Evolutionary conservation across 2,113 vertebrate genomes (phyloP), one percentile per base, ranked within the genome.

Genomic region (Tragulus kanchil): DNA sequence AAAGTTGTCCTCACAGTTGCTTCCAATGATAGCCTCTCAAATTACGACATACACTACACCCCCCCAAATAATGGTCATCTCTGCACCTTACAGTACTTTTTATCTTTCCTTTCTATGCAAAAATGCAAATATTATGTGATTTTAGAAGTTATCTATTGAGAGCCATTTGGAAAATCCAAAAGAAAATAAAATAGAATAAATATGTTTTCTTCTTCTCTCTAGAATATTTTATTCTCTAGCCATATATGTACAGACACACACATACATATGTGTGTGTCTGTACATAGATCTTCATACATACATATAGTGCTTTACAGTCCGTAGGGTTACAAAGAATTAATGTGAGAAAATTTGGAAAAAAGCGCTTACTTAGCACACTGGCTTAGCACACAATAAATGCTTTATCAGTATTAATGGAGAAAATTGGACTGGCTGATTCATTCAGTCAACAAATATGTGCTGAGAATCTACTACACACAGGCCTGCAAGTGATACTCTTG

Each of bases 101-200:
- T 25, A 36, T 10, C 90, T 96, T 3, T 36, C 8, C 26, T 78
- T 64, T 75, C 50, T 83, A 97, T 87, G 96, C 56, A 26, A 71
- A 42, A 6, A 75, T 78, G n/a, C n/a, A n/a, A n/a, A 36, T 89
- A 48, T 26, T 56, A 90, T 71, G 25, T 78, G 48, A 71, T 58
- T 64, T 36, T 79, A 31, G 26, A 88, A 52, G 11, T 17, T 69
- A 84, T 42, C 19, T 84, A 69, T 42, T 14, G 81, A 82, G 13
- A 89, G 12, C 14, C 19, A 14, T 83, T 45, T 81, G n/a, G 50
- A 97, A 97, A 19, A n/a, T 31, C 56, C 9, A 69, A 92, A 26
- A 89, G 8, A 48, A 75, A 75, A 64, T 21, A 59, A 36, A 54
- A 90, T 88, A 48, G 28, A 58, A 59, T n/a, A 54, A 3, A n/a